Percentiles rank a stretch among this genome's conserved stretches.
These are phyloP conservation scores for Carterocephalus palaemon DNA, from an alignment of 2,888 invertebrate genomes.

Conservation along the genomic window DNA sequence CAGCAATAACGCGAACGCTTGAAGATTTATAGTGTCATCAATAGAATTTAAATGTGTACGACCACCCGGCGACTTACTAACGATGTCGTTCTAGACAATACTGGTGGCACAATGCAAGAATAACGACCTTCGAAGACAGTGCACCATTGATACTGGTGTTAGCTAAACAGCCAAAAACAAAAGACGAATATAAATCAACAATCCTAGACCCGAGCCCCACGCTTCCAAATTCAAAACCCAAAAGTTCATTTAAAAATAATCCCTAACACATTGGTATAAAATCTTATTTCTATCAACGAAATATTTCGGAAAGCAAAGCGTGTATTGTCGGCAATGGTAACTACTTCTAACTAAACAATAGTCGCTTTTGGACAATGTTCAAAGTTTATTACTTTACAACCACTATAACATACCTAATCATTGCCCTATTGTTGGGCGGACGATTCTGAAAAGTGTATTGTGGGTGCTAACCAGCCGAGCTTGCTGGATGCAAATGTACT, in stretches of 20 bases:
- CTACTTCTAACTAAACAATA: constrained; percentile 72
- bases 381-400: constrained; percentile 64
- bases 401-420: constrained; percentile 66
- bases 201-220: constrained; percentile 55
- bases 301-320: constrained; percentile 16
- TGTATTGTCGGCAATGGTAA: constrained; percentile 45
- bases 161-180: constrained; percentile 76
- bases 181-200: constrained; percentile 74
- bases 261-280: constrained; percentile 37
- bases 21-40: constrained; percentile 68
- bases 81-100: constrained; percentile 74
- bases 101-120: constrained; percentile 71
- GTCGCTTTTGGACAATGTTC: constrained; percentile 58
- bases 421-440: constrained; percentile 56
- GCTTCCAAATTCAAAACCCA: constrained; percentile 43
- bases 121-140: constrained; percentile 69
- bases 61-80: constrained; percentile 76
- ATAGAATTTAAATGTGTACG: constrained; percentile 72
- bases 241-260: constrained; percentile 12
- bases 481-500: constrained; percentile 49
- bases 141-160: constrained; percentile 64
- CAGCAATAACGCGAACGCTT: constrained; percentile 45
- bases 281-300: constrained; percentile 20
- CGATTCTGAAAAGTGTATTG: constrained; percentile 62
- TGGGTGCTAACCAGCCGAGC: constrained; percentile 54